Conservation (phyloP, 1,140 invertebrate species). For the Lepidurus couesii region DNA sequence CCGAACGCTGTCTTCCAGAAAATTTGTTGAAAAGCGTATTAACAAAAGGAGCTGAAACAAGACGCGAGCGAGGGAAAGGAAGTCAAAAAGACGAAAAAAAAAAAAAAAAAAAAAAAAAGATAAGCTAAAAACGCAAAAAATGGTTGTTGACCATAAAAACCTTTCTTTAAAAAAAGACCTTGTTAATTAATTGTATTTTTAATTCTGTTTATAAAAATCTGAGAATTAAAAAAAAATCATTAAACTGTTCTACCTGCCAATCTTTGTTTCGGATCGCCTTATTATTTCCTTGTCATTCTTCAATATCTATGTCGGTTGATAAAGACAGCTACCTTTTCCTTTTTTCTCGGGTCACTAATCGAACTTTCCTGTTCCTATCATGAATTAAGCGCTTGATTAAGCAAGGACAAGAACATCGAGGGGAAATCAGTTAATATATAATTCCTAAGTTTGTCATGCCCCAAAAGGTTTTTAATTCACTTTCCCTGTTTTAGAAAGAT, state of each 20-base stretch:
- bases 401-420: background rate
- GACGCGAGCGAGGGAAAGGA: background rate
- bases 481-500: background rate
- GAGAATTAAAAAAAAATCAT: background rate
- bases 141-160: no score
- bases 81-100: background rate
- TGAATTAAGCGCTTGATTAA: background rate
- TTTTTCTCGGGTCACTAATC: background rate
- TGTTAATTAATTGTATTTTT: no score
- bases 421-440: background rate
- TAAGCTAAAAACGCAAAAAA: no score
- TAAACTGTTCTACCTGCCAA: background rate
- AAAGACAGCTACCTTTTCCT: background rate
- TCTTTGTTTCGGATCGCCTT: background rate
- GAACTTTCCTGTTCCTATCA: background rate
- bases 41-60: background rate
- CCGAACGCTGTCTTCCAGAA: background rate
- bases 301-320: background rate
- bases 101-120: background rate
- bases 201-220: no score
- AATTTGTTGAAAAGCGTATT: background rate
- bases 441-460: background rate
- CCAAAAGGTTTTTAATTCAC: background rate
- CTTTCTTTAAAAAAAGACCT: no score
- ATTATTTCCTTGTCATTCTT: background rate